phyloP scores from a whole-genome alignment of 1,140 invertebrate genomes.

The Trissolcus basalis region DNA sequence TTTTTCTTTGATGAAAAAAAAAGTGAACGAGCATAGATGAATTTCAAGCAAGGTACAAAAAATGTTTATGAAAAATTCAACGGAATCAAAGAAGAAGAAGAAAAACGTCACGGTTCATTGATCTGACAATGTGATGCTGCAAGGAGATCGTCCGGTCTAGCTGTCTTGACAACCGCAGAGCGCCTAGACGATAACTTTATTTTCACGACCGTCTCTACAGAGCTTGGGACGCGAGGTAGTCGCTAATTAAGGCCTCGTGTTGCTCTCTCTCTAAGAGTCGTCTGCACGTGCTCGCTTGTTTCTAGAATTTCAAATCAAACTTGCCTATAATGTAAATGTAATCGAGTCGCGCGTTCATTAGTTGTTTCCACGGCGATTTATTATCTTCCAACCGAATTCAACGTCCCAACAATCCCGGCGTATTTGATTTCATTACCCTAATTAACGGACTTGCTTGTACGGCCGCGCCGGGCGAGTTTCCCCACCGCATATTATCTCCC shows the following conservation, averaged over 20 bases:
- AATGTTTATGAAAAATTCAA: too few species aligned
- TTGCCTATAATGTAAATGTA: conserved; percentile 40
- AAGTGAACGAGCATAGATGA: too few species aligned
- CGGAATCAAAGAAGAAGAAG: too few species aligned
- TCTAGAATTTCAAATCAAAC: conserved; percentile 45
- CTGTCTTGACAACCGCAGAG: conserved; percentile 32
- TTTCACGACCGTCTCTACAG: conserved; percentile 34
- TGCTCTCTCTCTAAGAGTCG: neutral
- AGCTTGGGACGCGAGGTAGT: conserved; percentile 21
- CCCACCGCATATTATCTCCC: conserved; percentile 6
- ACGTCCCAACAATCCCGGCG: neutral
- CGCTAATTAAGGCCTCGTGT: conserved; percentile 47
- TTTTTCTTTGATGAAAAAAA: too few species aligned
- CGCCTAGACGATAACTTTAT: conserved; percentile 46
- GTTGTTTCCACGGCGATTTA: conserved; percentile 24
- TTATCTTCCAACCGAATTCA: conserved; percentile 12
- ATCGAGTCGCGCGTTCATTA: conserved; percentile 19
- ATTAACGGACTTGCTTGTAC: conserved; percentile 2
- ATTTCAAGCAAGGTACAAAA: too few species aligned
- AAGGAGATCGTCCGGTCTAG: conserved; percentile 22
- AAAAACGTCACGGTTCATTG: conserved; percentile 4
- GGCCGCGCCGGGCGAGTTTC: neutral
- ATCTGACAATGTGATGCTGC: conserved; percentile 30
- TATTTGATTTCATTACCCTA: conserved; percentile 19
- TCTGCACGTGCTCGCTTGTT: conserved; percentile 27